phyloP scores from a whole-genome alignment of 2,888 invertebrate genomes.

The Unio pictorum region DNA sequence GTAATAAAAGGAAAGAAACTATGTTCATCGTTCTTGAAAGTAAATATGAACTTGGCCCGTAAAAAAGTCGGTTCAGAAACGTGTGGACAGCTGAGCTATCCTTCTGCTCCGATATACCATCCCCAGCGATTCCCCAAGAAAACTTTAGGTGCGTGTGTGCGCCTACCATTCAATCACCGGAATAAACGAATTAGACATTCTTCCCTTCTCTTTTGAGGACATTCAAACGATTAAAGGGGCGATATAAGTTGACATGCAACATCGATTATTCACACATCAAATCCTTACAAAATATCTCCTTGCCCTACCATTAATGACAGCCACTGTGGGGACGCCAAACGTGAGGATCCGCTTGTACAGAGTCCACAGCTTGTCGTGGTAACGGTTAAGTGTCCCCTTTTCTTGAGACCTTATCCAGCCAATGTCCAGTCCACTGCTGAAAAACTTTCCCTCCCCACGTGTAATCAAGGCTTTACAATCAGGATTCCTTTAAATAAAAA shows the following conservation, averaged over 20 bases:
- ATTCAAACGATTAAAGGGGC: too few species aligned
- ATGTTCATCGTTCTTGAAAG: too few species aligned
- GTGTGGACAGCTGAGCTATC: neutral
- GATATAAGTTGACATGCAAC: too few species aligned
- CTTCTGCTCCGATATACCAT: too few species aligned
- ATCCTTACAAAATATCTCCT: neutral
- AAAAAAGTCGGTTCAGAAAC: too few species aligned
- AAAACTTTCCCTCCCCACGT: conserved; percentile 57
- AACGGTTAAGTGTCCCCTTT: conserved; percentile 10
- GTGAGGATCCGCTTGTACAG: conserved; percentile 41
- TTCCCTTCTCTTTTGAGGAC: too few species aligned
- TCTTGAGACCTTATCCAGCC: conserved; percentile 29
- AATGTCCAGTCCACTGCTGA: conserved; percentile 62
- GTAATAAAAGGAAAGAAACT: neutral
- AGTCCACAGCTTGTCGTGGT: conserved; percentile 10
- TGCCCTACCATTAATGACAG: conserved; percentile 59
- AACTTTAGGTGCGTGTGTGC: too few species aligned
- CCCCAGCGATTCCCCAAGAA: too few species aligned
- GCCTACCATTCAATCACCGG: too few species aligned
- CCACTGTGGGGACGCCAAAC: conserved; percentile 58
- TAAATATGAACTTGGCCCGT: too few species aligned
- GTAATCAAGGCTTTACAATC: conserved; percentile 51
- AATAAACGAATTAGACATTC: too few species aligned
- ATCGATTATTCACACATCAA: too few species aligned
- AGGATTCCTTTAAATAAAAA: conserved; percentile 25